Percentiles rank a stretch among this genome's conserved stretches.
phyloP scores from a whole-genome alignment of 1,140 invertebrate genomes.

The Armadillidium nasatum region DNA sequence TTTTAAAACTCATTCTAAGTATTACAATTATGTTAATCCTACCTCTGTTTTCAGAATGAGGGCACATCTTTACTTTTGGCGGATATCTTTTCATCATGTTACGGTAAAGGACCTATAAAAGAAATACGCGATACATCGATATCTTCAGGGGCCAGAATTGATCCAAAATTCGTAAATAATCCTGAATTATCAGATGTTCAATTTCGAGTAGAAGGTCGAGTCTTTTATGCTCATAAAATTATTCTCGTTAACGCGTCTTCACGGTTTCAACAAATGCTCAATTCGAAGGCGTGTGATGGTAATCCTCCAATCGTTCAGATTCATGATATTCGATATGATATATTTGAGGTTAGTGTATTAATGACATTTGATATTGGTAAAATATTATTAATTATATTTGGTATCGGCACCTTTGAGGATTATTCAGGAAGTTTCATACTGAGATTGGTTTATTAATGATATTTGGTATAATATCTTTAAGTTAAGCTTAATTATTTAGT shows the following conservation, averaged over 20 bases:
- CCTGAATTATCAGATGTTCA: conserved; percentile 84
- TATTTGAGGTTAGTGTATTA: conserved; percentile 66
- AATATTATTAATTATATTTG: too few species aligned
- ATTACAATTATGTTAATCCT: too few species aligned
- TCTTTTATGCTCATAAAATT: conserved; percentile 93
- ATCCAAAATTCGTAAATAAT: conserved; percentile 88
- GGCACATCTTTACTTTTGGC: conserved; percentile 77
- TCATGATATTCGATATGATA: conserved; percentile 85
- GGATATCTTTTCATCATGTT: conserved; percentile 83
- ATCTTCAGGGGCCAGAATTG: conserved; percentile 66
- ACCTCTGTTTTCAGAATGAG: conserved; percentile 63
- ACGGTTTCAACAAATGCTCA: conserved; percentile 78
- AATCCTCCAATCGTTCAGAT: conserved; percentile 80
- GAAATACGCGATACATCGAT: conserved; percentile 66
- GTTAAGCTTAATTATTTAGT: too few species aligned
- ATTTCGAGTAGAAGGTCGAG: conserved; percentile 79
- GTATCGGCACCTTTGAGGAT: too few species aligned
- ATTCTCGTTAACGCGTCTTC: conserved; percentile 84
- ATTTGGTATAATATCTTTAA: too few species aligned
- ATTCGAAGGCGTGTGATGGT: conserved; percentile 67
- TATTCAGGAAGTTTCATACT: too few species aligned
- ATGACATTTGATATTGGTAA: too few species aligned
- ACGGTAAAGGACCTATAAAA: conserved; percentile 77
- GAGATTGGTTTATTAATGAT: too few species aligned
- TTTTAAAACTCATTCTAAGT: too few species aligned